Base-by-base conservation (phyloP, 2,888 invertebrate species). In the Phyllotreta striolata region DNA sequence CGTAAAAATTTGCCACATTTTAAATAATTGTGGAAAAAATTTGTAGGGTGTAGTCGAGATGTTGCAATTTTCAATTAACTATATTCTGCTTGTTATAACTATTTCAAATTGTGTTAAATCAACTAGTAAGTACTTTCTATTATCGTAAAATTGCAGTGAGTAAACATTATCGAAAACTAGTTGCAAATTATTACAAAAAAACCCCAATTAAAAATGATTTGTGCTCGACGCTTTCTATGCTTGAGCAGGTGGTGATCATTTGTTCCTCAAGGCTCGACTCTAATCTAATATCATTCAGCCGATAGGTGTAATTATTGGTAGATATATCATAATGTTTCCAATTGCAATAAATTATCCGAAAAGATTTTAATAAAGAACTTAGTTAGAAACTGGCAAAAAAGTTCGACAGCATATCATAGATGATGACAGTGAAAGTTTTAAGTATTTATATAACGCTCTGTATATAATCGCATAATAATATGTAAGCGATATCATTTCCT, bases 401-500 rank as follows among this genome's bases (percentile, higher is more conserved):
- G 14, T 14, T 14, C 14, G 24, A 3, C 34, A 8, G 3, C 14
- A 12, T 47, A 6, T 6, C 9, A 9, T 47, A 47, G 44, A 13
- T 13, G n/a, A 7, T 44, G 7, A 14, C 14, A n/a, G 12, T 24
- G 14, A 12, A 44, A 44, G 12, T 13, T 13, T 44, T 13, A 12
- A 44, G 7, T 5, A 13, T 44, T 44, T 54, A 7, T 39, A 12
- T 40, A 54, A 54, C 38, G n/a, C 41, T 35, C 40, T 51, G 51
- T 41, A 59, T 13, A 59, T n/a, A 49, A 51, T 47, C 38, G 12
- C 40, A 38, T 47, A 44, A 54, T 55, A 37, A 61, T 54, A 38
- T 10, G 40, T 37, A 60, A 60, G 43, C 44, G 12, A 49, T 38
- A 43, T 9, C 58, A 46, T 58, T 55, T 66, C 55, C 63, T 62